A percentile compares a stretch with the other conserved stretches of the same genome.
Evolutionary conservation across 2,113 vertebrate species (phyloP).

Genomic region (Dipodomys merriami): DNA sequence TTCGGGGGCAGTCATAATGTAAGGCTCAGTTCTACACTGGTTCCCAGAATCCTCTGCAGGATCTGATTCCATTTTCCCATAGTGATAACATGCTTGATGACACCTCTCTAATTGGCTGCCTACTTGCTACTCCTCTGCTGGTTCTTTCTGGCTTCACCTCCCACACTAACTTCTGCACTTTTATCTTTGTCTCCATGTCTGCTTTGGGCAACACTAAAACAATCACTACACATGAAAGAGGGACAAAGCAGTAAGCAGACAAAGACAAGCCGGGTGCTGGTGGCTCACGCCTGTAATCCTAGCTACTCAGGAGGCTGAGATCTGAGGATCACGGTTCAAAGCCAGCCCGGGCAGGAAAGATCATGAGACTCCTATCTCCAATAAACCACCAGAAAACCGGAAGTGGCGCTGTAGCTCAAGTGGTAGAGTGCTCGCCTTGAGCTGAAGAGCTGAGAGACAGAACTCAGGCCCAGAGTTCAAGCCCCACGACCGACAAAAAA

Average conservation of each 20-base stretch:
- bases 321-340: too few relatives aligned
- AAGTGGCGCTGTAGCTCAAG: too few relatives aligned
- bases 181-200: slow-evolving; percentile 1
- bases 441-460: too few relatives aligned
- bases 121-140: slow-evolving; percentile 1
- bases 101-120: not conserved
- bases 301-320: too few relatives aligned
- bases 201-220: slow-evolving; percentile 7
- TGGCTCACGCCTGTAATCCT: too few relatives aligned
- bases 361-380: too few relatives aligned
- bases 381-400: too few relatives aligned
- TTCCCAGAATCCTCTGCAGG: not conserved
- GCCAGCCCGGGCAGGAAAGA: too few relatives aligned
- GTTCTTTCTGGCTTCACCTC: not conserved
- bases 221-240: not conserved
- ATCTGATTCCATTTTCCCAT: not conserved
- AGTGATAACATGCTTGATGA: not conserved
- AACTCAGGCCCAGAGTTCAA: too few relatives aligned
- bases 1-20: not conserved
- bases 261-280: too few relatives aligned
- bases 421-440: too few relatives aligned
- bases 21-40: not conserved
- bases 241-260: not conserved
- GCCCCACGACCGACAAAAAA: too few relatives aligned
- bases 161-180: not conserved